Conservation (phyloP, 2,888 invertebrate species). For the Nephrotoma guestfalica region DNA sequence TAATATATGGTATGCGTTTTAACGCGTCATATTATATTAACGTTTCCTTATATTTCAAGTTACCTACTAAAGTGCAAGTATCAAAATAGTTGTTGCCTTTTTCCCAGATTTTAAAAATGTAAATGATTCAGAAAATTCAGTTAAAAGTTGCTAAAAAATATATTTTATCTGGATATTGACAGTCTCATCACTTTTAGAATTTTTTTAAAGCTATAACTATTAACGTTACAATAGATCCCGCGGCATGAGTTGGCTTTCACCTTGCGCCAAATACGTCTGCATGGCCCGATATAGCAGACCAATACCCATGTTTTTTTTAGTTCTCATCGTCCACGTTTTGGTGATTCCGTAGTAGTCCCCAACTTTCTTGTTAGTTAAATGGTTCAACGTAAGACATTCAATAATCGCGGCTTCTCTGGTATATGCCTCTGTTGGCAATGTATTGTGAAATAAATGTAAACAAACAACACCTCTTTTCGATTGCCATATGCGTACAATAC, state of each 20-base stretch:
- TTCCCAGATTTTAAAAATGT: too few species aligned
- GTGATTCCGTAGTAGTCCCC: slow-evolving; percentile 76
- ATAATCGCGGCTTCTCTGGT: slow-evolving; percentile 93
- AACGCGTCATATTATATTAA: too few species aligned
- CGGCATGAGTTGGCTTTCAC: slow-evolving; percentile 75
- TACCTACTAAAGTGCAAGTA: slow-evolving; percentile 25
- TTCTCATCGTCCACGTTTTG: slow-evolving; percentile 54
- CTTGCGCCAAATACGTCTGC: slow-evolving; percentile 72
- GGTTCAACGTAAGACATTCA: slow-evolving; percentile 61
- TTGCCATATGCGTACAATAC: slow-evolving; percentile 80
- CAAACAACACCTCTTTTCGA: slow-evolving; percentile 74
- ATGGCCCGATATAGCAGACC: slow-evolving; percentile 68
- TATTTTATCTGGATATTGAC: background rate
- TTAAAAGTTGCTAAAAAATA: background rate
- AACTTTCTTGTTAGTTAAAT: slow-evolving; percentile 60
- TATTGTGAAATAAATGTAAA: slow-evolving; percentile 79
- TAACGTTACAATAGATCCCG: slow-evolving; percentile 41
- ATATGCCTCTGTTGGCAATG: slow-evolving; percentile 81
- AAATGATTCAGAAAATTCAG: too few species aligned
- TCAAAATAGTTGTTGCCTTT: background rate
- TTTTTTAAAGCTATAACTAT: too few species aligned
- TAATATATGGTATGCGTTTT: too few species aligned
- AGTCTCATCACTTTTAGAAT: too few species aligned
- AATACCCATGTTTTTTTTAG: slow-evolving; percentile 59
- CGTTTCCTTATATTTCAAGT: too few species aligned